These are phyloP conservation scores for Mormyrus iriodes DNA, from an alignment of 2,113 vertebrate genomes.

Conservation along the genomic window DNA sequence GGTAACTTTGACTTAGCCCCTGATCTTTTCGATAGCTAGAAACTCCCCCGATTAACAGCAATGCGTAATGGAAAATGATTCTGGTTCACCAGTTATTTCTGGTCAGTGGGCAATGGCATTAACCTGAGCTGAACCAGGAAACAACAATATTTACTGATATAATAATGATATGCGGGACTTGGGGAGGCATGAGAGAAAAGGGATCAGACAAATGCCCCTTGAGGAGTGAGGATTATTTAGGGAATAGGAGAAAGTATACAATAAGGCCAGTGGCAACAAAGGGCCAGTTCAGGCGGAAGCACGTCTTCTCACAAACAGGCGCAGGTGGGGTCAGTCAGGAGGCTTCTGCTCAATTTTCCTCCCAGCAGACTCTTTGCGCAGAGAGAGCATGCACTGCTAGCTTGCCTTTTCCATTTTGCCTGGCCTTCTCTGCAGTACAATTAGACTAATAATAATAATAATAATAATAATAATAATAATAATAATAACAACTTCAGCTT, in stretches of 20 bases:
- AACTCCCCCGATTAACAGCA: no score
- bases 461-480: neutral
- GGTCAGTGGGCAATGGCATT: neutral
- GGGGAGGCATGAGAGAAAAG: neutral
- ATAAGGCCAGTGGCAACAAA: neutral
- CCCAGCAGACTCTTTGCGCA: neutral
- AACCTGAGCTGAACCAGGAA: neutral
- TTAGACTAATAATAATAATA: neutral
- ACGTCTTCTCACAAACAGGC: neutral
- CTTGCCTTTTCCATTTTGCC: neutral
- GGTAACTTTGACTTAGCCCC: no score
- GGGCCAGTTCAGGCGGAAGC: neutral
- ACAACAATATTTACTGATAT: neutral
- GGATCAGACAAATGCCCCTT: neutral
- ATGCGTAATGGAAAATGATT: neutral
- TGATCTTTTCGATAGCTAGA: no score
- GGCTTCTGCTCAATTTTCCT: neutral
- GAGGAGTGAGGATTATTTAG: neutral
- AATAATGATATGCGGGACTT: neutral
- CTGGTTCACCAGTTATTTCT: neutral
- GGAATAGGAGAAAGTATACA: neutral
- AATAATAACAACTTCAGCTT: no score
- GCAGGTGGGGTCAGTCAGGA: neutral
- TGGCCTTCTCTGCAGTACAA: neutral
- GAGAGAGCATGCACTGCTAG: neutral